phyloP scores from a whole-genome alignment of 1,140 invertebrate species.

The Drosophila nasuta region DNA sequence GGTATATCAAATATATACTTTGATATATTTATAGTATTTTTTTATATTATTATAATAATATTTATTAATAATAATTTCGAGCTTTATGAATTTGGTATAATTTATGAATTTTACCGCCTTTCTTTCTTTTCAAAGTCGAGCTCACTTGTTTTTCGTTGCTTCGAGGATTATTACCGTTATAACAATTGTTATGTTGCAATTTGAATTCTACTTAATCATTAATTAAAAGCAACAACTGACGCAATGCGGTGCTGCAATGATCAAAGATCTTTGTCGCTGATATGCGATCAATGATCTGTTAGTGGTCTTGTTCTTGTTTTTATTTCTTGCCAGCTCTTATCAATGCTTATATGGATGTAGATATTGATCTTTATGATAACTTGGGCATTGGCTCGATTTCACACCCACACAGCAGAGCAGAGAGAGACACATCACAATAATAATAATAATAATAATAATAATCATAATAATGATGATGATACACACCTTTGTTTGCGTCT shows the following conservation, averaged over 20 bases:
- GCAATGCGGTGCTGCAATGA: not conserved
- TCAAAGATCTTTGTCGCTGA: slow-evolving; percentile 8
- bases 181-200: no score
- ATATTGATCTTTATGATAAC: slow-evolving; percentile 30
- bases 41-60: no score
- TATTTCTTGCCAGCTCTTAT: not conserved
- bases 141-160: no score
- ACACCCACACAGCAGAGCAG: not conserved
- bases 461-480: not conserved
- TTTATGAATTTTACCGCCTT: no score
- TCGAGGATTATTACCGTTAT: no score
- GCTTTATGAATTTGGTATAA: no score
- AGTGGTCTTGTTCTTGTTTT: slow-evolving; percentile 3
- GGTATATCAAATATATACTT: no score
- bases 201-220: no score
- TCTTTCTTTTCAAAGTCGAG: no score
- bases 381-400: slow-evolving; percentile 7
- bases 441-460: not conserved
- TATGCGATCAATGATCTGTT: slow-evolving; percentile 16
- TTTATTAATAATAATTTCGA: no score
- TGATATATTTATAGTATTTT: no score
- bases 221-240: no score
- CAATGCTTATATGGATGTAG: slow-evolving; percentile 18
- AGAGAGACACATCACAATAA: not conserved
- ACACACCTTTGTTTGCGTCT: slow-evolving; percentile 25